Evolutionary conservation across 2,113 vertebrate genomes (phyloP).

Genomic region (Dissostichus mawsoni): DNA sequence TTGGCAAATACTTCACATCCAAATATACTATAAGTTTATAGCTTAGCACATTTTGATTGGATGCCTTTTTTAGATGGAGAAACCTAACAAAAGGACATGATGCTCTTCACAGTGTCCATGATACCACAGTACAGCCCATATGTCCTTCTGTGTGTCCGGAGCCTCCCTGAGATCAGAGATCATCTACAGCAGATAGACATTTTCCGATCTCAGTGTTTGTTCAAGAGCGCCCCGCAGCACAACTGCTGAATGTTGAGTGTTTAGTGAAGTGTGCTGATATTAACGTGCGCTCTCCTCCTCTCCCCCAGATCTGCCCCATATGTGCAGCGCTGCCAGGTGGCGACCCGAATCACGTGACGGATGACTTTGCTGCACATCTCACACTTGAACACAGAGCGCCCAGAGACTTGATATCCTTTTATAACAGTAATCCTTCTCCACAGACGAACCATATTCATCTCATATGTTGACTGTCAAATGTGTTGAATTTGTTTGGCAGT

Average conservation of each 20-base stretch:
- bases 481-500: background rate
- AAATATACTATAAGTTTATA: background rate
- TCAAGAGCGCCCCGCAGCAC: background rate
- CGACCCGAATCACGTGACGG: conserved; percentile 98
- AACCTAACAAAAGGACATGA: background rate
- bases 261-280: conserved; percentile 20
- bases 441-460: background rate
- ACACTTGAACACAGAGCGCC: conserved; percentile 99
- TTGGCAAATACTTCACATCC: background rate
- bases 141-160: background rate
- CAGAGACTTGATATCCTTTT: conserved; percentile 99
- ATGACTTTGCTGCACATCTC: conserved; percentile 99
- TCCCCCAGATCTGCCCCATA: conserved; percentile 97
- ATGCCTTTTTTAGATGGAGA: background rate
- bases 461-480: no score
- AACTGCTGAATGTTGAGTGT: background rate
- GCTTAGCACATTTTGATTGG: background rate
- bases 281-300: conserved; percentile 28
- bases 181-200: background rate
- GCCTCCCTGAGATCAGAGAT: background rate
- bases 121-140: background rate
- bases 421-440: background rate
- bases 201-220: conserved; percentile 13
- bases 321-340: conserved; percentile 99
- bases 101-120: background rate